Percentiles rank a stretch among this genome's conserved stretches.
Conservation (phyloP, 92 coral and sea anemone genomes). For the Parazoanthus swiftii region DNA sequence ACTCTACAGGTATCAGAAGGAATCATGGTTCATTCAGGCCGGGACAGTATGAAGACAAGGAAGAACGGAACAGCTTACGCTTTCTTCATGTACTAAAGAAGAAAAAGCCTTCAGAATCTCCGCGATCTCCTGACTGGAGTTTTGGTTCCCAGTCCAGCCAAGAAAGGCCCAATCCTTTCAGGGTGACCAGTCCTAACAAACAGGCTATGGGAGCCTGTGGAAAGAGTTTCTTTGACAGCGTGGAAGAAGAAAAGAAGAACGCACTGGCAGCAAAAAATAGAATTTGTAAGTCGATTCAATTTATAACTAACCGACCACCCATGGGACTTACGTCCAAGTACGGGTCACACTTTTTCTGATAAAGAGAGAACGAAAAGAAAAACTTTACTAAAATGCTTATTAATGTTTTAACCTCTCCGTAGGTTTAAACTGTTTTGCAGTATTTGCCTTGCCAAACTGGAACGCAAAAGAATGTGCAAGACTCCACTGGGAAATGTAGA, state of each 20-base stretch:
- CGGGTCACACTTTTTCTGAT: not conserved
- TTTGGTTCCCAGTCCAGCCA: constrained; percentile 61
- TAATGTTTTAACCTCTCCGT: too few species aligned
- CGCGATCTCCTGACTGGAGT: constrained; percentile 54
- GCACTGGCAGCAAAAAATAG: constrained; percentile 55
- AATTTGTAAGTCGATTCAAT: constrained; percentile 56
- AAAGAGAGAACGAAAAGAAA: too few species aligned
- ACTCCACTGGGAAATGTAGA: too few species aligned
- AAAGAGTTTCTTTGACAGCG: constrained; percentile 91
- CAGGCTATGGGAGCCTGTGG: constrained; percentile 57
- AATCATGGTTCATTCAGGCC: not conserved
- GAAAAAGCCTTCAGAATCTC: constrained; percentile 51
- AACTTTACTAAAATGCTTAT: too few species aligned
- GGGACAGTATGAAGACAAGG: constrained; percentile 8
- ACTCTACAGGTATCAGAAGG: not conserved
- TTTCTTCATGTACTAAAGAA: constrained; percentile 33
- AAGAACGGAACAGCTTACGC: not conserved
- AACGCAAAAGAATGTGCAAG: too few species aligned
- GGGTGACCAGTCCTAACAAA: constrained; percentile 65
- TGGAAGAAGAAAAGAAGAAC: constrained; percentile 82
- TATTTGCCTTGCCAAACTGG: not conserved
- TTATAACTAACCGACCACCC: not conserved
- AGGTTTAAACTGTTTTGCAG: too few species aligned
- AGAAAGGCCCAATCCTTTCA: constrained; percentile 91
- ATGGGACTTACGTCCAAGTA: not conserved